Evolutionary conservation across 1,140 invertebrate species (phyloP).

Genomic region (Trichoplusia ni): DNA sequence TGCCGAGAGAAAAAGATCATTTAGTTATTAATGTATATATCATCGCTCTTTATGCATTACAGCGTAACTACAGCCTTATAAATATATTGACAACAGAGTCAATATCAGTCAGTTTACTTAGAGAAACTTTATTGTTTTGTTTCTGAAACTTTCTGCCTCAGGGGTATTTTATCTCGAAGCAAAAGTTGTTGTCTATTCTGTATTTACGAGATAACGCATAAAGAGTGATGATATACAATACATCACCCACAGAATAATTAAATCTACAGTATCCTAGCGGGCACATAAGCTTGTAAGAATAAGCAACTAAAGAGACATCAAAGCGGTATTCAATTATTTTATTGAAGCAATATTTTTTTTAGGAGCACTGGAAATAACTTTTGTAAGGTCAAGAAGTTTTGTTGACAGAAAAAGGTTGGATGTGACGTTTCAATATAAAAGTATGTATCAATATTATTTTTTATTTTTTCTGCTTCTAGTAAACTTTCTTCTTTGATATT

Average conservation of each 20-base stretch:
- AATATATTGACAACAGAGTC: too few relatives aligned
- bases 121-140: too few relatives aligned
- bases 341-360: slow-evolving; percentile 5
- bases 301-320: slow-evolving; percentile 24
- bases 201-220: slow-evolving; percentile 17
- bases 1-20: slow-evolving; percentile 82
- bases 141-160: too few relatives aligned
- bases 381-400: slow-evolving; percentile 11
- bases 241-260: not conserved
- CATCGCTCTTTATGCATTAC: not conserved
- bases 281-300: slow-evolving; percentile 11
- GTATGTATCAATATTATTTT: too few relatives aligned
- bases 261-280: slow-evolving; percentile 16
- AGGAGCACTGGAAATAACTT: slow-evolving; percentile 8
- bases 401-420: slow-evolving; percentile 10
- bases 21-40: slow-evolving; percentile 29
- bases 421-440: not conserved
- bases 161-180: too few relatives aligned
- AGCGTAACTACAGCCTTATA: slow-evolving; percentile 2
- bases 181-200: not conserved
- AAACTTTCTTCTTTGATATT: too few relatives aligned
- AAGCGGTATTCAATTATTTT: slow-evolving; percentile 8
- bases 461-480: too few relatives aligned
- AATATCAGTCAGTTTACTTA: too few relatives aligned
- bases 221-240: slow-evolving; percentile 15